Conservation (phyloP, 2,797 vertebrate species). For the Gallirallus australis region DNA sequence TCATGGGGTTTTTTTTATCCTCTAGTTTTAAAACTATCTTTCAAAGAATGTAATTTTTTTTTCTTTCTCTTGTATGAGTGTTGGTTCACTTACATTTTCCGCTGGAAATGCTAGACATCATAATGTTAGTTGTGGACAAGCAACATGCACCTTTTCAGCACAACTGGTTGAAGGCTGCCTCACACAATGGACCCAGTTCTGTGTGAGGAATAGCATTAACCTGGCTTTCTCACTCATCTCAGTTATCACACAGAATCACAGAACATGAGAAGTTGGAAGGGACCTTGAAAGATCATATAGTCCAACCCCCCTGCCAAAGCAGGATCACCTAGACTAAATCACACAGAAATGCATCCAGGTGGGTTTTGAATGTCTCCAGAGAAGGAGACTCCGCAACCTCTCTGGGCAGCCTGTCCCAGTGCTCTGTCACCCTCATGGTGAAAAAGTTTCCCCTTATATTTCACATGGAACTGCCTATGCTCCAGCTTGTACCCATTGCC, state of each 20-base stretch:
- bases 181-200: not conserved
- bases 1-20: not conserved
- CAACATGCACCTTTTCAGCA: not conserved
- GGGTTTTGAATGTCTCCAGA: too few species aligned
- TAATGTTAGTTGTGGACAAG: not conserved
- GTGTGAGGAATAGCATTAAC: not conserved
- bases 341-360: too few species aligned
- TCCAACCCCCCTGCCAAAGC: too few species aligned
- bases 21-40: not conserved
- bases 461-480: too few species aligned
- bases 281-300: too few species aligned
- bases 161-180: not conserved
- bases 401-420: too few species aligned
- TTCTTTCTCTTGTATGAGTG: not conserved
- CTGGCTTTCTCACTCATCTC: accelerated
- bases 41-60: not conserved
- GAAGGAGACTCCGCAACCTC: too few species aligned
- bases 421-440: too few species aligned
- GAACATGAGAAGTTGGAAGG: too few species aligned
- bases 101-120: not conserved
- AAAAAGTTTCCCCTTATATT: too few species aligned
- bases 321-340: too few species aligned
- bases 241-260: not conserved
- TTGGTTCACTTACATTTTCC: not conserved
- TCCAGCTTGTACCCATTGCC: too few species aligned